These are phyloP conservation scores for Chaunax sp. DNA, from an alignment of 2,797 vertebrate species.

Conservation along the genomic window DNA sequence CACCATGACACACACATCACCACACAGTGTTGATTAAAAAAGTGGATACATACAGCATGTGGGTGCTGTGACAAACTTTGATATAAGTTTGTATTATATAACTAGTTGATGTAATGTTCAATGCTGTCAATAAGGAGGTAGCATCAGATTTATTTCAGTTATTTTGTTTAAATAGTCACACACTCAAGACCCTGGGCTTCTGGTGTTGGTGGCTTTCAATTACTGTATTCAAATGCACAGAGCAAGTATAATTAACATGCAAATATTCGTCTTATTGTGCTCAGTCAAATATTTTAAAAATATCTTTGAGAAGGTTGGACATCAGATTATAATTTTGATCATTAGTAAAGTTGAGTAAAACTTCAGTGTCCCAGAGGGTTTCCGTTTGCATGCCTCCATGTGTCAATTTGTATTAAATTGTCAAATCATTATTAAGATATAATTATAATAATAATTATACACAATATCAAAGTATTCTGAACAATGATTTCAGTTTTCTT, in stretches of 20 bases:
- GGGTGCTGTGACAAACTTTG: slow-evolving; percentile 39
- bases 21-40: slow-evolving; percentile 37
- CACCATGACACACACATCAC: slow-evolving; percentile 20
- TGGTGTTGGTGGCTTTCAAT: slow-evolving; percentile 56
- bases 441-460: too few species aligned
- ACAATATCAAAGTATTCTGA: background rate
- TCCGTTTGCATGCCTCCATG: too few species aligned
- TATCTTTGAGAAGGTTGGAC: slow-evolving; percentile 4
- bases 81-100: slow-evolving; percentile 25
- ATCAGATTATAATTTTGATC: too few species aligned
- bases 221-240: slow-evolving; percentile 40
- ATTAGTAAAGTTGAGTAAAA: too few species aligned
- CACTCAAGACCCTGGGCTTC: too few species aligned
- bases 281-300: slow-evolving; percentile 11
- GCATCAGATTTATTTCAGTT: slow-evolving; percentile 25
- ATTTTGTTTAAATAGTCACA: too few species aligned
- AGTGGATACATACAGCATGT: slow-evolving; percentile 6
- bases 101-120: slow-evolving; percentile 33
- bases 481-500: too few species aligned
- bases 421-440: too few species aligned
- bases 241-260: slow-evolving; percentile 23
- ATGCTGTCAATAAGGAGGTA: slow-evolving; percentile 44
- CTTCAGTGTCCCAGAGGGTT: too few species aligned
- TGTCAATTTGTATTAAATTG: too few species aligned
- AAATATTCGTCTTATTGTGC: slow-evolving; percentile 23